These are phyloP conservation scores for Drosophila orena DNA, from an alignment of 1,140 invertebrate genomes.

Conservation along the genomic window DNA sequence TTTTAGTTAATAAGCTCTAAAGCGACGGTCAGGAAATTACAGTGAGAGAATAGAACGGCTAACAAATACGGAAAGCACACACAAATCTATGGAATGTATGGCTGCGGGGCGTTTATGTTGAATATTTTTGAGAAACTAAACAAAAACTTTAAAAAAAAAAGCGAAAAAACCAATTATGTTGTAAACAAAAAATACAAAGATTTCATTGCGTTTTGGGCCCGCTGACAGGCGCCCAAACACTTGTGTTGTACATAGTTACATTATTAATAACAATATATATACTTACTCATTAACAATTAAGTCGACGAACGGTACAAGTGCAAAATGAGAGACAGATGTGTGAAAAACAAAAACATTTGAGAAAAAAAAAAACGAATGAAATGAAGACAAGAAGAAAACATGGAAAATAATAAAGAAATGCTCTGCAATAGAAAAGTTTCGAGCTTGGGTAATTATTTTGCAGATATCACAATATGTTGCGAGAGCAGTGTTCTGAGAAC, in stretches of 20 bases:
- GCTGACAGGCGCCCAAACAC: conserved; percentile 33
- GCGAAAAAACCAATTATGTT: conserved; percentile 62
- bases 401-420: conserved; percentile 82
- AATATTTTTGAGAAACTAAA: conserved; percentile 69
- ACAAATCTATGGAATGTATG: conserved; percentile 44
- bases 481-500: no score
- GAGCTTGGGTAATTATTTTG: conserved; percentile 1
- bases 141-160: conserved; percentile 18
- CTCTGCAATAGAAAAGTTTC: conserved; percentile 75
- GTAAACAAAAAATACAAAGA: conserved; percentile 75
- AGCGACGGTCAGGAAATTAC: conserved; percentile 29
- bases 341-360: conserved; percentile 41
- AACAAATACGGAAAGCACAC: conserved; percentile 61
- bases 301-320: conserved; percentile 80
- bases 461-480: no score
- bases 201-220: conserved; percentile 63
- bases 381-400: conserved; percentile 58
- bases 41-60: conserved; percentile 47
- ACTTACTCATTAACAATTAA: conserved; percentile 78
- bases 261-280: conserved; percentile 71
- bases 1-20: conserved; percentile 73
- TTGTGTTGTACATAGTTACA: conserved; percentile 80
- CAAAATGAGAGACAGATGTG: conserved; percentile 57
- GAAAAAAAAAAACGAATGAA: conserved; percentile 49
- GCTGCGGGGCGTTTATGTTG: conserved; percentile 63